These are phyloP conservation scores for Achatina immaculata DNA, from an alignment of 1,140 invertebrate genomes.

Conservation along the genomic window DNA sequence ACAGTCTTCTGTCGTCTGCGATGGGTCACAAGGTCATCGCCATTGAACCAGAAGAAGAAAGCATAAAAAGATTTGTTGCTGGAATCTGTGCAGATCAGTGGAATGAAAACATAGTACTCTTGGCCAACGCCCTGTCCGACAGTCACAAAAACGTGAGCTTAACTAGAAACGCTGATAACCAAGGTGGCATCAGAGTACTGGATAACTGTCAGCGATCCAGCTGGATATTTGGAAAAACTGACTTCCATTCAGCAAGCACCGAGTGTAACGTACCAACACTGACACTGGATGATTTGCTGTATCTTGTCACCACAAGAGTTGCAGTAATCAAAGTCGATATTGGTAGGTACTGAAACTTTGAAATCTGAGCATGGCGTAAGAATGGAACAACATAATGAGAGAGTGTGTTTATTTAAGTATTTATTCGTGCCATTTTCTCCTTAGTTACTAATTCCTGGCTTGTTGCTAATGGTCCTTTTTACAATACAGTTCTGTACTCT, in stretches of 20 bases:
- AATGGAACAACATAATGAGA: too few species aligned
- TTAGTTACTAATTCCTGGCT: too few species aligned
- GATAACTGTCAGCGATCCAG: constrained; percentile 13
- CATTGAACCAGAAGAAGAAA: constrained; percentile 60
- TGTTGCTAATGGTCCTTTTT: too few species aligned
- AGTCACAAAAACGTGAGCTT: constrained; percentile 49
- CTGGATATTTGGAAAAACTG: not conserved
- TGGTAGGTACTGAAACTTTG: constrained; percentile 41
- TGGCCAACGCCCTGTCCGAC: constrained; percentile 58
- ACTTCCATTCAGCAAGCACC: not conserved
- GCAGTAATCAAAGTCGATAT: constrained; percentile 56
- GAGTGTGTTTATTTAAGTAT: too few species aligned
- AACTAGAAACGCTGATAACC: constrained; percentile 51
- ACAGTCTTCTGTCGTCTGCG: constrained; percentile 55
- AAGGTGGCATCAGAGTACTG: constrained; percentile 57
- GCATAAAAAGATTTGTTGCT: constrained; percentile 48
- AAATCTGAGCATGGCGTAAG: too few species aligned
- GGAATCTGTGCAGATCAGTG: constrained; percentile 41
- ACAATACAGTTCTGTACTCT: too few species aligned
- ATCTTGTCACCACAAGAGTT: constrained; percentile 1
- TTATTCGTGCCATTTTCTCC: too few species aligned
- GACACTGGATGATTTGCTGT: constrained; percentile 53
- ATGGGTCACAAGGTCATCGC: constrained; percentile 60
- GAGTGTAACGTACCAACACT: constrained; percentile 41
- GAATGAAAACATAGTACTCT: constrained; percentile 48